Base-by-base conservation (phyloP, 2,797 vertebrate species). In the Apodemus agrarius region DNA sequence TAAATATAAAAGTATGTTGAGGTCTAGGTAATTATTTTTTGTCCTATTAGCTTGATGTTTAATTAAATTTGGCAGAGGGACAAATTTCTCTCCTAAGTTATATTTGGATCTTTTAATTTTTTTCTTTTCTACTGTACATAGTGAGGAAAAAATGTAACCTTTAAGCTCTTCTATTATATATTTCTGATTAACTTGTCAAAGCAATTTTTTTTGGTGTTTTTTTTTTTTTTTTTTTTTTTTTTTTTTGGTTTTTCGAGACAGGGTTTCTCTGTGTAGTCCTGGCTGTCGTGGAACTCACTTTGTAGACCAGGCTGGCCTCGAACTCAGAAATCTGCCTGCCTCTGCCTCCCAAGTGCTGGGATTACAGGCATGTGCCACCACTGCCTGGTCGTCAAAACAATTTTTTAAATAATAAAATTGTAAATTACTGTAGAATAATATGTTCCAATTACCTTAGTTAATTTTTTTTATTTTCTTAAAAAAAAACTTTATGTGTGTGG, bases 391-490 rank as follows among this genome's bases (percentile, higher is more conserved):
- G 4, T 89, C 1, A 19, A 91, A 63, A 26, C 40, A 59, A 59
- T 93, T 94, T 96, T 94, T 59, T 52, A 83, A 46, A 89, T 63
- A 96, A 79, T 61, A 90, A 88, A 78, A 74, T 93, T 94, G 3
- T 80, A 89, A 96, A 21, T 74, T 40, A 88, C 24, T 29, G 72
- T 95, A 85, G 31, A 87, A 89, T 95, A 8, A 78, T 95, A 46
- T 95, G 24, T 94, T 83, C 24, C 1, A 87, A 0, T 91, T 89
- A 79, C 24, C 22, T 96, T 52, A 88, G 13, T 72, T 54, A 57
- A 24, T 3, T 46, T 84, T 29, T 76, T 84, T 84, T 84, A 84
- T 84, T 84, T 84, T 65, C 61, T 49, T 34, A 31, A 84, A 67
- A 67, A 34, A n/a, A 69, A 69, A 17, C 22, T 59, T 21, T 81